Percentiles rank a stretch among this genome's conserved stretches.
phyloP scores from a whole-genome alignment of 2,113 vertebrate genomes.

The Galeopterus variegatus region DNA sequence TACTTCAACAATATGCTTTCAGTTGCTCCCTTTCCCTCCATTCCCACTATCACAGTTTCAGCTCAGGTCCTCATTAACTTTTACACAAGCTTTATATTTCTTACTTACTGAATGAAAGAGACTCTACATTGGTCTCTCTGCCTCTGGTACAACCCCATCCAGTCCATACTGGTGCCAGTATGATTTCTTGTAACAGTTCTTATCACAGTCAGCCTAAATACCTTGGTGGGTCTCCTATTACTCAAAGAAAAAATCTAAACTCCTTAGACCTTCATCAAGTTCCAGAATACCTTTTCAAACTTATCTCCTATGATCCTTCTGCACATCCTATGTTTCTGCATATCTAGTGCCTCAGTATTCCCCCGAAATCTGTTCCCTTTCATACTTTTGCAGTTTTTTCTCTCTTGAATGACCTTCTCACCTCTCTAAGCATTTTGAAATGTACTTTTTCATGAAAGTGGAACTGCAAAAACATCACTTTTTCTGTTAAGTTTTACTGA shows the following conservation, averaged over 20 bases:
- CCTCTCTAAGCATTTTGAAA: not conserved
- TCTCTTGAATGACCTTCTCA: not conserved
- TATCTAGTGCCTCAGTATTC: not conserved
- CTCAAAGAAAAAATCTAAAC: constrained; percentile 54
- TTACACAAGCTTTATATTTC: not conserved
- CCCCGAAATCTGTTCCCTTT: not conserved
- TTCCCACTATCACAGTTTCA: not conserved
- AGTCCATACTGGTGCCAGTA: not conserved
- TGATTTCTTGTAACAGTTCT: not conserved
- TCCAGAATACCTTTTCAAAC: constrained; percentile 1
- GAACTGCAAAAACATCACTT: not conserved
- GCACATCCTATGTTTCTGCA: not conserved
- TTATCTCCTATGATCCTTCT: constrained; percentile 12
- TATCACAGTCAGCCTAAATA: not conserved
- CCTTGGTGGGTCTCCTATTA: not conserved
- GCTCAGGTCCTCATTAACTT: not conserved
- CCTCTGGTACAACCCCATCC: not conserved
- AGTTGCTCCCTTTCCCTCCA: not conserved
- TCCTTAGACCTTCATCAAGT: not conserved
- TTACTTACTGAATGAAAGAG: constrained; percentile 4
- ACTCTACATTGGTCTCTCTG: not conserved
- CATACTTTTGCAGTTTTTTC: not conserved
- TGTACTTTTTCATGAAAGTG: not conserved
- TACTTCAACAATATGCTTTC: not conserved
- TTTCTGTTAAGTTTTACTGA: not conserved